Conservation (phyloP, 2,797 vertebrate genomes). For the Iguana delicatissima region DNA sequence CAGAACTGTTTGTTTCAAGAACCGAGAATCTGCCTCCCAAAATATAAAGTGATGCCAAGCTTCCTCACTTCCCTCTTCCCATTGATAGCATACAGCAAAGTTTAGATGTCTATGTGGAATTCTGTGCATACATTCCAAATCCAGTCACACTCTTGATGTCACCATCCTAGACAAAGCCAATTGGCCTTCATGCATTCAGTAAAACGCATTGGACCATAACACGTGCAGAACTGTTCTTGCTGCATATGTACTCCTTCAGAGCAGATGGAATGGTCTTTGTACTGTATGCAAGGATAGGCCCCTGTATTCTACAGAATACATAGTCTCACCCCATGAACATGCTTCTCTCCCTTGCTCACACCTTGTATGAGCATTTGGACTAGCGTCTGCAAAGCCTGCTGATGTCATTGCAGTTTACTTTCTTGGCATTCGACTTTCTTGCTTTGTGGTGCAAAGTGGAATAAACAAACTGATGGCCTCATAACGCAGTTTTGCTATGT, state of each 20-base stretch:
- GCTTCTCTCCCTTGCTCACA: not conserved
- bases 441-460: too few relatives aligned
- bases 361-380: not conserved
- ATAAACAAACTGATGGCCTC: too few relatives aligned
- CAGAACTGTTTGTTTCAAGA: not conserved
- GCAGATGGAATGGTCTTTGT: too few relatives aligned
- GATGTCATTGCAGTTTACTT: not conserved
- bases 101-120: not conserved
- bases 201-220: not conserved
- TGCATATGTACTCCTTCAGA: not conserved
- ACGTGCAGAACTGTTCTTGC: not conserved
- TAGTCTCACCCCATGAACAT: not conserved
- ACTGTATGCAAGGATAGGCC: not conserved
- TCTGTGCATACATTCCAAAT: not conserved
- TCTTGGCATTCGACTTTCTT: too few relatives aligned
- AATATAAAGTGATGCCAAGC: too few relatives aligned
- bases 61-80: not conserved
- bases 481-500: too few relatives aligned
- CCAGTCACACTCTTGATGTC: too few relatives aligned
- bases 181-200: not conserved
- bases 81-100: not conserved
- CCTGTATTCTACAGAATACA: not conserved
- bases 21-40: too few relatives aligned
- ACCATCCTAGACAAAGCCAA: too few relatives aligned
- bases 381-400: not conserved